These are phyloP conservation scores for Thripadectes ignobilis DNA, from an alignment of 2,797 vertebrate species.

Conservation along the genomic window DNA sequence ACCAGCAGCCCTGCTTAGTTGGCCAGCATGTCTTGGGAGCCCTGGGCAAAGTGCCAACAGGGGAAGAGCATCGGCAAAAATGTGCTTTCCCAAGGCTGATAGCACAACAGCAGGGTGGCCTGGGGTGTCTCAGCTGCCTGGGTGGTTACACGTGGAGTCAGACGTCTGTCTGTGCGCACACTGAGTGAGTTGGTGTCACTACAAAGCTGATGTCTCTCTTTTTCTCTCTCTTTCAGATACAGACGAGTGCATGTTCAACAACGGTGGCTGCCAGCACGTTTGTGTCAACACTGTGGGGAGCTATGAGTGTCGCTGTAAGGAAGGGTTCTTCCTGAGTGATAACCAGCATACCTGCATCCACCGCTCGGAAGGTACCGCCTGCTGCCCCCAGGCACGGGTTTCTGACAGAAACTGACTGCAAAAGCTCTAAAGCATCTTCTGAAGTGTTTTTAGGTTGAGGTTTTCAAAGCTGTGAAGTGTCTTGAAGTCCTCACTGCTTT, in stretches of 20 bases:
- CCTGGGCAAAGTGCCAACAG: background rate
- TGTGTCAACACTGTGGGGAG: slow-evolving; percentile 95
- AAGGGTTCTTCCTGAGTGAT: slow-evolving; percentile 96
- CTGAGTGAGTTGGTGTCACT: background rate
- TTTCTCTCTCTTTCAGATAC: slow-evolving; percentile 80
- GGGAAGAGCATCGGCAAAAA: background rate
- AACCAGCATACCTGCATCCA: slow-evolving; percentile 99
- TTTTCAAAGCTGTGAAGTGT: background rate
- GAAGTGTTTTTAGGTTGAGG: background rate
- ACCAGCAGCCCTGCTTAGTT: background rate
- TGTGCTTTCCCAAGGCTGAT: background rate
- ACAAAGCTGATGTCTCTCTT: background rate
- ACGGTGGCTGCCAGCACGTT: slow-evolving; percentile 94
- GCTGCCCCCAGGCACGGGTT: background rate
- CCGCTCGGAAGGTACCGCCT: slow-evolving; percentile 88
- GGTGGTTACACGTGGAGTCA: rapidly evolving
- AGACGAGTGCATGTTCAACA: slow-evolving; percentile 94
- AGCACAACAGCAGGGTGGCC: background rate
- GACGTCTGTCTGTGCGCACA: rapidly evolving
- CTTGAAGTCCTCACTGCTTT: background rate
- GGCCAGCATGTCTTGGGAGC: background rate
- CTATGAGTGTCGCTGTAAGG: slow-evolving; percentile 94
- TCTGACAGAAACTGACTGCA: background rate
- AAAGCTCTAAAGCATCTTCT: background rate
- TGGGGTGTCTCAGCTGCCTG: background rate